These are phyloP conservation scores for Chelidonichthys spinosus DNA, from an alignment of 2,797 vertebrate species.

Conservation along the genomic window DNA sequence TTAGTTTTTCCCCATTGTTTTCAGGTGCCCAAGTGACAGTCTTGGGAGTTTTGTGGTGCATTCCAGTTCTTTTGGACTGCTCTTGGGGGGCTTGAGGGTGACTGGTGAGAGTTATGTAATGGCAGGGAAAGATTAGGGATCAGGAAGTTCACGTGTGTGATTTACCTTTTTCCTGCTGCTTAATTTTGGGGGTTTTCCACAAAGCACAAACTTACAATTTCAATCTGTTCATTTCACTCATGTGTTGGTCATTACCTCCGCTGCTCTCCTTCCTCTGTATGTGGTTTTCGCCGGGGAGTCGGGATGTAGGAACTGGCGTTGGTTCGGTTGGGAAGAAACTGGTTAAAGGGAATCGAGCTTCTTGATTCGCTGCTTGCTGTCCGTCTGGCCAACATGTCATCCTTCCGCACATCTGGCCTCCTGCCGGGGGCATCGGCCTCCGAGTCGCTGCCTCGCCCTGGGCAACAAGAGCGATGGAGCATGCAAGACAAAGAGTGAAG, in stretches of 20 bases:
- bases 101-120: constrained; percentile 54
- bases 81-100: constrained; percentile 55
- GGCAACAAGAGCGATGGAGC: constrained; percentile 22
- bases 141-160: background rate
- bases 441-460: constrained; percentile 93
- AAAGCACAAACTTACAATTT: background rate
- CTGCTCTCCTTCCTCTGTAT: constrained; percentile 88
- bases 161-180: constrained; percentile 10
- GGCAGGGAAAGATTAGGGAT: constrained; percentile 34
- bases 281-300: constrained; percentile 88
- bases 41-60: constrained; percentile 68
- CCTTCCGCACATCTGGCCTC: constrained; percentile 95
- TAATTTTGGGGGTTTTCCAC: background rate
- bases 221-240: background rate
- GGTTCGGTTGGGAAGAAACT: constrained; percentile 96
- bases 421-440: constrained; percentile 90
- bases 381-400: constrained; percentile 95
- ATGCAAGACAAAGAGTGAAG: constrained; percentile 1
- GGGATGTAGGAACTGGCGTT: constrained; percentile 94
- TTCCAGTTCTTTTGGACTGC: constrained; percentile 57
- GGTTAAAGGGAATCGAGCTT: constrained; percentile 93
- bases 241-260: constrained; percentile 81
- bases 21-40: constrained; percentile 80
- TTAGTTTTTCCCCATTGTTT: constrained; percentile 58
- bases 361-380: constrained; percentile 91